phyloP scores from a whole-genome alignment of 2,113 vertebrate genomes.

The Pionites leucogaster region DNA sequence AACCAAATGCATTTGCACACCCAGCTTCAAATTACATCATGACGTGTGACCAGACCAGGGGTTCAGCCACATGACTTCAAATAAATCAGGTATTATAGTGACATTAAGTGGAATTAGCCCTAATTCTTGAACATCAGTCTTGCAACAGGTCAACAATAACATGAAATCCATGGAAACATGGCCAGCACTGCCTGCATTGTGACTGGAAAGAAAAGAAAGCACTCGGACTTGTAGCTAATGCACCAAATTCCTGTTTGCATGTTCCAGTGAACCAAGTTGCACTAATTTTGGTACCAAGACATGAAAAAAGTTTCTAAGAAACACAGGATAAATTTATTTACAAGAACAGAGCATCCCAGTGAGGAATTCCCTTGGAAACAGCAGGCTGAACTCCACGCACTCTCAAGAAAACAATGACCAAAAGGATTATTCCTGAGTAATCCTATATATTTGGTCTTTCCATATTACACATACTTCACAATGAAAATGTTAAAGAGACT shows the following conservation, averaged over 20 bases:
- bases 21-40: background rate
- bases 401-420: background rate
- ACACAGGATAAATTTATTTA: constrained; percentile 33
- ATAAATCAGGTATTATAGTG: background rate
- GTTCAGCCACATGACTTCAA: background rate
- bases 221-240: background rate
- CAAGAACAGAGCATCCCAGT: background rate
- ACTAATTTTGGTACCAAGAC: constrained; percentile 11
- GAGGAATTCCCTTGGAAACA: constrained; percentile 36
- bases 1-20: background rate
- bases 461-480: background rate
- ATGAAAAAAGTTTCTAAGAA: constrained; percentile 6
- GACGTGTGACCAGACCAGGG: background rate
- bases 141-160: background rate
- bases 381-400: background rate
- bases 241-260: background rate
- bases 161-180: background rate
- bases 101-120: background rate
- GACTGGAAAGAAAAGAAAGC: background rate
- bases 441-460: background rate
- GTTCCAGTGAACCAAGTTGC: background rate
- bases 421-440: background rate
- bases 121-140: background rate
- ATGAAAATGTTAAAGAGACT: background rate
- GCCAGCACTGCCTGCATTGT: background rate